Base-by-base conservation (phyloP, 2,113 vertebrate genomes). In the Neolamprologus cancellatus region DNA sequence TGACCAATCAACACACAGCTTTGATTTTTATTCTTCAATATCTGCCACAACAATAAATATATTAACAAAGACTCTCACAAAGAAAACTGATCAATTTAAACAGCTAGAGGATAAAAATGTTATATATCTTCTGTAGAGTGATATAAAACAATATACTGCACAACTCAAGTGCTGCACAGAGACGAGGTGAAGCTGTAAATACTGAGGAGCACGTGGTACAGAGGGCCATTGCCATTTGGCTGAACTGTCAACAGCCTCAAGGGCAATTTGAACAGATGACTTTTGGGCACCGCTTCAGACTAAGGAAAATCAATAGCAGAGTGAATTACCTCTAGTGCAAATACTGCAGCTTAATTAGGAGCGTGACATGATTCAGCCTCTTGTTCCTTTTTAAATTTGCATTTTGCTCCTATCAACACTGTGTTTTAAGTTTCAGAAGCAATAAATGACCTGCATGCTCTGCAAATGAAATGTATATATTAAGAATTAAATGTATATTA, bases 221-320 rank as follows among this genome's bases (percentile, higher is more conserved):
- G 34, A 79, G 61, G 54, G 76, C 54, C 69, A 88, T 11, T 86
- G 83, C 23, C 9, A 46, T 78, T 87, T 71, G 64, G 34, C 76
- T 87, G 25, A 86, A 84, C 50, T 84, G 79, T 86, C 74, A 83
- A 78, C 61, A 83, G 4, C 52, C 54, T 86, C 52, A 91, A 87
- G 71, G 84, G 54, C 66, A 84, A 86, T 89, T 46, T 86, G 30
- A 86, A 71, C 17, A 34, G 17, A 86, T 71, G 82, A 41, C 55
- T 82, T 85, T 66, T 71, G 81, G 81, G 54, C 74, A 36, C 69
- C 3, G 44, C 46, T 55, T 78, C 32, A 83, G 32, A 79, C 78
- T 82, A 48, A 46, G 20, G 30, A 59, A 91, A 88, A 92, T 92
- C 91, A 87, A 92, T 91, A 79, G n/a, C 3, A 44, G 28, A 79